Evolutionary conservation across 2,888 invertebrate species (phyloP), one percentile per base, ranked within the genome.

Genomic region (Biston betularia): DNA sequence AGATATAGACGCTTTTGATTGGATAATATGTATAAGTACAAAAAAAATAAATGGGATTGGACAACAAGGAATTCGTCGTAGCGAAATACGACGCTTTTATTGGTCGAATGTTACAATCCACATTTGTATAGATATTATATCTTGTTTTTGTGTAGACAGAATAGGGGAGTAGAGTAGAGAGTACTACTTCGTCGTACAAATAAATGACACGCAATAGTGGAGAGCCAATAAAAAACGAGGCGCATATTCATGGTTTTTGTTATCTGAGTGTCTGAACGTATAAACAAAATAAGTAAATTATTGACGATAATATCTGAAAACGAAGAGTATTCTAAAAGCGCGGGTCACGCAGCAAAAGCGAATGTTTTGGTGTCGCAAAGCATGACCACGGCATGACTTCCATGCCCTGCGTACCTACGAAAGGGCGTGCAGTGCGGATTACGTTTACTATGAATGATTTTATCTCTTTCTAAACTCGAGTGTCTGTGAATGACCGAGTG

Each of bases 361-460:
- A 89, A 89, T 93, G 93, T 93, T 93, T 92, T 92, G 93, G 87
- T 91, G 83, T 87, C 80, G 80, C 79, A 77, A 88, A 83, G 89
- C 91, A 89, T 89, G 91, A 86, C 80, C 84, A 89, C 91, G 90
- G 93, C 93, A 91, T 93, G 93, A 93, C 92, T 93, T 88, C 92
- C 93, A 93, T 93, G 93, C 93, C 91, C 92, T 92, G 92, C 89
- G 90, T 90, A 86, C 86, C 82, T 89, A 90, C 89, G 90, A 87
- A 91, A 92, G 93, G 92, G 91, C 91, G 92, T 91, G 92, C 92
- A 88, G 79, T 85, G 86, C 82, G 81, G 83, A 92, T 91, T 93
- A 93, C 93, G 93, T 92, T 92, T 92, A 92, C 92, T 93, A 93
- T 93, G 93, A 93, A 93, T 93, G 93, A 93, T 92, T 93, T 93